Evolutionary conservation across 1,140 invertebrate species (phyloP).

Genomic region (Drosophila pseudoobscura): DNA sequence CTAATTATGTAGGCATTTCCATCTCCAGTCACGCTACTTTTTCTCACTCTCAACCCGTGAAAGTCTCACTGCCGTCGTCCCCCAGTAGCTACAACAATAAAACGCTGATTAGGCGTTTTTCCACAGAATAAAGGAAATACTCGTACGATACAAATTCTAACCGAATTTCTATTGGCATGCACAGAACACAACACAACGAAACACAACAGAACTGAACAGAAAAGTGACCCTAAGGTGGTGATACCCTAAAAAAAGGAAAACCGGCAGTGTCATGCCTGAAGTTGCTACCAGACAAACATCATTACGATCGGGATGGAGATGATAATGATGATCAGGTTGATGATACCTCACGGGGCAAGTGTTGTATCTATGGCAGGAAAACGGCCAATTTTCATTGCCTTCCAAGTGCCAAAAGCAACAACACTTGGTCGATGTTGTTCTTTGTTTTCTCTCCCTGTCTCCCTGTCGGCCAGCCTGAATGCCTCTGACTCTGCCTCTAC

Average conservation of each 20-base stretch:
- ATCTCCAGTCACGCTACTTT: constrained; percentile 64
- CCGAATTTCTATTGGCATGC: constrained; percentile 59
- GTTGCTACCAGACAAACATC: constrained; percentile 43
- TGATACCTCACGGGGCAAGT: constrained; percentile 59
- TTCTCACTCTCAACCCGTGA: constrained; percentile 45
- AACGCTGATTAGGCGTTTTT: constrained; percentile 69
- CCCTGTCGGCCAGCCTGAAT: not conserved
- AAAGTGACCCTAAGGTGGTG: constrained; percentile 10
- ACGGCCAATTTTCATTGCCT: constrained; percentile 67
- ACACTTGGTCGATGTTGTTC: constrained; percentile 42
- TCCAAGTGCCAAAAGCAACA: constrained; percentile 60
- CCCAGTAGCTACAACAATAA: constrained; percentile 45
- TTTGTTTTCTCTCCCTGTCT: constrained; percentile 47
- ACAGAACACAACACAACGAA: not conserved
- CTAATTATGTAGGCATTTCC: constrained; percentile 66
- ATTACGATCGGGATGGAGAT: constrained; percentile 4
- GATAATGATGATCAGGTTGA: constrained; percentile 44
- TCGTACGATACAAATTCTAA: constrained; percentile 24
- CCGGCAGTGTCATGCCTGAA: constrained; percentile 53
- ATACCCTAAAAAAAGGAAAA: constrained; percentile 26
- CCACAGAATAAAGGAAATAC: constrained; percentile 22
- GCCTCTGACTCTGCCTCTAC: not conserved
- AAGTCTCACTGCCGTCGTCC: not conserved
- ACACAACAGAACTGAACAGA: constrained; percentile 7
- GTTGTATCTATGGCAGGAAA: constrained; percentile 57